These are phyloP conservation scores for Tokudaia tokunoshimensis DNA, from an alignment of 2,797 vertebrate species.

Conservation along the genomic window DNA sequence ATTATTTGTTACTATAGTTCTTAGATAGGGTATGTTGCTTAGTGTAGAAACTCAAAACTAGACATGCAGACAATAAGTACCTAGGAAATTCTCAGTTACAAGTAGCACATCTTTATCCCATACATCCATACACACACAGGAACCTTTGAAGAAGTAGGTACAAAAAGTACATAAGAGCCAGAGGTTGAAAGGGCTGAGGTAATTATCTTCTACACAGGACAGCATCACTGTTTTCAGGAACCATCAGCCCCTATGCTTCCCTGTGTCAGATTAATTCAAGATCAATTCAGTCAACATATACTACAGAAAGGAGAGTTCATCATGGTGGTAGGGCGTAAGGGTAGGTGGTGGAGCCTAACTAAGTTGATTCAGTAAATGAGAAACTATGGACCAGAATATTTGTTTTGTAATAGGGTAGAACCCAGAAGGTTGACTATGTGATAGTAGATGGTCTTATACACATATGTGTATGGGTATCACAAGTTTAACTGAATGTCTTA, in stretches of 20 bases:
- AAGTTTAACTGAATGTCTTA: neutral
- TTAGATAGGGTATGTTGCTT: neutral
- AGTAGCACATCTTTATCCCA: neutral
- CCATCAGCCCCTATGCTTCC: neutral
- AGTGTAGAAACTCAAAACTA: neutral
- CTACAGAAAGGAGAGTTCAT: neutral
- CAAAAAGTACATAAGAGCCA: neutral
- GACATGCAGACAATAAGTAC: neutral
- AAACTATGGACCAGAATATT: neutral
- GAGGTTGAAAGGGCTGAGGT: neutral
- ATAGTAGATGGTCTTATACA: neutral
- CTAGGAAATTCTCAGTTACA: neutral
- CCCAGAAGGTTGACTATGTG: neutral
- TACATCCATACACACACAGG: no score
- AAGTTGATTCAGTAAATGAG: neutral
- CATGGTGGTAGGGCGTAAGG: no score
- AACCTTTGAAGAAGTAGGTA: neutral
- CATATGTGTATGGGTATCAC: neutral
- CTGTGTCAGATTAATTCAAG: neutral
- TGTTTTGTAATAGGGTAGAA: neutral
- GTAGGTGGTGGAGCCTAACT: no score
- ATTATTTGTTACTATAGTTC: neutral
- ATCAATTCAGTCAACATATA: neutral
- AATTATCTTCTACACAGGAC: neutral
- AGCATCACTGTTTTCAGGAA: no score